These are phyloP conservation scores for Erebia epiphron DNA, from an alignment of 2,888 invertebrate genomes.

Conservation along the genomic window DNA sequence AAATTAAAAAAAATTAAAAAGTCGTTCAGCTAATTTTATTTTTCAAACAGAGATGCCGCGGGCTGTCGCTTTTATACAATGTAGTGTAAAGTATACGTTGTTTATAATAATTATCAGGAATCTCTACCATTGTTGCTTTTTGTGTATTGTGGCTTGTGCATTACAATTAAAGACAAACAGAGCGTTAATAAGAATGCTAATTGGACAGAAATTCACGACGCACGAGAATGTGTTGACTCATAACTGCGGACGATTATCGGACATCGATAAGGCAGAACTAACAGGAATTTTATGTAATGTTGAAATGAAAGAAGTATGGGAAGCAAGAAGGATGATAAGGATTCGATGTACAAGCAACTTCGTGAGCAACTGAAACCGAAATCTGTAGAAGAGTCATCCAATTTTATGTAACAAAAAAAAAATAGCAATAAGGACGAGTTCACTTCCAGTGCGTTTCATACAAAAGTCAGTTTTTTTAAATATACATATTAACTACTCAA, in stretches of 20 bases:
- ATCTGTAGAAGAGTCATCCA: no score
- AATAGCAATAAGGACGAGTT: no score
- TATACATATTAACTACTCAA: no score
- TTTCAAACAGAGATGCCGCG: background rate
- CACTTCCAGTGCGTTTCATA: no score
- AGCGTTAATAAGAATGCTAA: slow-evolving; percentile 57
- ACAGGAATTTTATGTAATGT: background rate
- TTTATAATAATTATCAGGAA: slow-evolving; percentile 3
- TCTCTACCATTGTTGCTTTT: slow-evolving; percentile 2
- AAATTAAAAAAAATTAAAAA: no score
- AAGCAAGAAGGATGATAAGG: background rate
- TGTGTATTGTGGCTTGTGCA: slow-evolving; percentile 7
- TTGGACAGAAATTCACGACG: slow-evolving; percentile 47
- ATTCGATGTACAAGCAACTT: no score
- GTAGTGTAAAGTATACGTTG: background rate
- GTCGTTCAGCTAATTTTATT: no score
- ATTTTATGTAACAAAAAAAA: no score
- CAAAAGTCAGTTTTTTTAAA: no score
- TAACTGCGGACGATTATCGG: slow-evolving; percentile 17
- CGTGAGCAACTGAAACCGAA: no score
- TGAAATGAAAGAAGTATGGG: background rate
- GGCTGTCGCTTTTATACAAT: background rate
- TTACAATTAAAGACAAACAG: slow-evolving; percentile 44
- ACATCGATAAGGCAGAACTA: background rate
- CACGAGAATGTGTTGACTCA: slow-evolving; percentile 34